A percentile compares a stretch with the other conserved stretches of the same genome.
phyloP scores from a whole-genome alignment of 1,140 invertebrate species.

The Oncopeltus fasciatus region DNA sequence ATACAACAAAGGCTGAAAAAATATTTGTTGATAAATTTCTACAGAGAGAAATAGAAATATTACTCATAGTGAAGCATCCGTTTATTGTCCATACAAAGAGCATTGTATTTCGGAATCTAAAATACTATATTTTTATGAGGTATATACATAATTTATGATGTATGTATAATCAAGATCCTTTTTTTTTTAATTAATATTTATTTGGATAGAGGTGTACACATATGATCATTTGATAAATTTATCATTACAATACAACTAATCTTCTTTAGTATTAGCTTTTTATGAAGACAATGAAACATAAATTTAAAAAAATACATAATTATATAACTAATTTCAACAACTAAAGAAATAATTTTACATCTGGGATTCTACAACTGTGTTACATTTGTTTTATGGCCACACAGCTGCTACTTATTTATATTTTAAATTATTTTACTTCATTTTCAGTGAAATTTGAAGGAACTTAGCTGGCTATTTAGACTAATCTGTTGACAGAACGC shows the following conservation, averaged over 20 bases:
- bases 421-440: too few species aligned
- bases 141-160: background rate
- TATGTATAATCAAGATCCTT: background rate
- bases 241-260: background rate
- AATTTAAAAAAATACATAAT: background rate
- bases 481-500: too few species aligned
- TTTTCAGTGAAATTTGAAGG: too few species aligned
- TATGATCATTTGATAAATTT: background rate
- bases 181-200: too few species aligned
- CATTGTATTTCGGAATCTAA: background rate
- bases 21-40: constrained; percentile 3
- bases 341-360: too few species aligned
- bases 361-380: too few species aligned
- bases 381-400: too few species aligned
- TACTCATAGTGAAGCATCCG: background rate
- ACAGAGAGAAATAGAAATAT: background rate
- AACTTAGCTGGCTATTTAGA: too few species aligned
- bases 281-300: background rate
- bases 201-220: background rate
- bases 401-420: too few species aligned
- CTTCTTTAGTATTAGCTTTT: background rate
- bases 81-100: background rate
- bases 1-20: background rate
- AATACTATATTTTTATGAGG: constrained; percentile 9
- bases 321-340: background rate